phyloP scores from a whole-genome alignment of 2,113 vertebrate species.

The Pavo muticus region DNA sequence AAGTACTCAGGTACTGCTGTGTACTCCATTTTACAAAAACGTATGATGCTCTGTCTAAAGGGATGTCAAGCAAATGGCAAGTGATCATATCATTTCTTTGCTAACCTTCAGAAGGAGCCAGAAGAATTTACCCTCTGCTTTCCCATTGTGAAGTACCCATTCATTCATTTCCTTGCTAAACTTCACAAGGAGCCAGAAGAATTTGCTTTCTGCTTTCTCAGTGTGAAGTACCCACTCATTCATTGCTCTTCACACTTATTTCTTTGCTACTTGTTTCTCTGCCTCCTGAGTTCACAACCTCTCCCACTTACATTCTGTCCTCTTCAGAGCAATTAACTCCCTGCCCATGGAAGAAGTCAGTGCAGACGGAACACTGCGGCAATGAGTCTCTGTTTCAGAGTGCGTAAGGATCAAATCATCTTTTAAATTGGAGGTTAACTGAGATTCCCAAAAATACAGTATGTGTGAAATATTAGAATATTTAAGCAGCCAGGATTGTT shows the following conservation, averaged over 20 bases:
- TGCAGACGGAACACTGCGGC: fast-evolving
- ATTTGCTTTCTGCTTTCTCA: background rate
- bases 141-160: background rate
- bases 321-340: background rate
- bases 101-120: background rate
- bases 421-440: background rate
- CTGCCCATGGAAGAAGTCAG: background rate
- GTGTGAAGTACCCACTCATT: background rate
- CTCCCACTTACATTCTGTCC: background rate
- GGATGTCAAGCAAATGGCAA: background rate
- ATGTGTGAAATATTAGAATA: background rate
- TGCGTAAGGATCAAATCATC: background rate
- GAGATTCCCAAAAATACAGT: background rate
- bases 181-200: background rate
- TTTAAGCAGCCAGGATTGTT: background rate
- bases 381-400: background rate
- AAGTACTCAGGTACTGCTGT: background rate
- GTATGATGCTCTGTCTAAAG: background rate
- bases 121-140: background rate
- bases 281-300: fast-evolving
- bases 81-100: fast-evolving
- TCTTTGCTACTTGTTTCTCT: background rate
- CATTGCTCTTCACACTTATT: background rate
- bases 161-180: background rate
- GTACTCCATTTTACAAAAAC: background rate